Evolutionary conservation across 2,888 invertebrate genomes (phyloP).

Genomic region (Caenorhabditis sp.): DNA sequence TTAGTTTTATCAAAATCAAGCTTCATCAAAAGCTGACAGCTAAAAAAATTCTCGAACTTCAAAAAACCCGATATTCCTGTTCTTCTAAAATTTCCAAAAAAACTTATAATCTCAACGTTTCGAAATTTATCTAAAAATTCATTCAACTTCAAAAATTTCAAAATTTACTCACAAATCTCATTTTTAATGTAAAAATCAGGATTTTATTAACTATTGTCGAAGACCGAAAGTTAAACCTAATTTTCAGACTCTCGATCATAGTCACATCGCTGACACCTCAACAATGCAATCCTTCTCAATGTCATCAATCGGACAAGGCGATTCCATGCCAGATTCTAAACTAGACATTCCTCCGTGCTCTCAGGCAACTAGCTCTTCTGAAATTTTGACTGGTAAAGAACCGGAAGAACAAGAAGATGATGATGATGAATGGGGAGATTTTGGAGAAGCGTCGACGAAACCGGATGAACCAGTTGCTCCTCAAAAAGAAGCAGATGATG

Average conservation of each 20-base stretch:
- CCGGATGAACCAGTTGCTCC: neutral
- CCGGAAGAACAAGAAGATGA: constrained; percentile 10
- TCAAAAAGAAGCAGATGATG: constrained; percentile 39
- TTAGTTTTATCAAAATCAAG: too few species aligned
- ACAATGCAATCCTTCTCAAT: neutral
- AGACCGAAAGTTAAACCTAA: too few species aligned
- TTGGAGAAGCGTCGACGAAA: constrained; percentile 11
- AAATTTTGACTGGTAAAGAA: neutral
- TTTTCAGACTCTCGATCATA: neutral
- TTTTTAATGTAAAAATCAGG: too few species aligned
- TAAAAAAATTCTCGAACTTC: too few species aligned
- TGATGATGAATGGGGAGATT: constrained; percentile 38
- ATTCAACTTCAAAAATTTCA: too few species aligned
- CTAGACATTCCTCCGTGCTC: neutral
- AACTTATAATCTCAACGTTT: too few species aligned
- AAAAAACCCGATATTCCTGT: too few species aligned
- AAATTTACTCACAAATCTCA: too few species aligned
- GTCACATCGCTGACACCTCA: neutral
- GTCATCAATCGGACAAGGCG: neutral
- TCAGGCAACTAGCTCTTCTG: neutral
- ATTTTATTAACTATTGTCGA: too few species aligned
- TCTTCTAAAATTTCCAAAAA: too few species aligned
- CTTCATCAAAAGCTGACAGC: too few species aligned
- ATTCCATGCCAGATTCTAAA: neutral
- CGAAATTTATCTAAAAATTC: too few species aligned